Conservation (phyloP, 2,113 vertebrate species). For the Illadopsis cleaveri region DNA sequence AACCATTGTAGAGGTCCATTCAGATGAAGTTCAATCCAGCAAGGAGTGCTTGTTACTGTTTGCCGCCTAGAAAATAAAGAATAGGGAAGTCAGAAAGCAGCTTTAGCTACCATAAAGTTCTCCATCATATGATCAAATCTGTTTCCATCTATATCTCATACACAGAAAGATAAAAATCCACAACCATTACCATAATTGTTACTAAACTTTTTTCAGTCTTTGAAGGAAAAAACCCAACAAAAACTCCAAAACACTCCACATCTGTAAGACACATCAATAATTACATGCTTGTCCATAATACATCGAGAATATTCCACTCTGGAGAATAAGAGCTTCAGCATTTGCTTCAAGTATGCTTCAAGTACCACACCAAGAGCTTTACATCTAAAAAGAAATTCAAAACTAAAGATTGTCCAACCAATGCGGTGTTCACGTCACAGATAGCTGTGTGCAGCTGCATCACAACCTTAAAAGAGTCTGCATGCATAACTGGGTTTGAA, state of each 20-base stretch:
- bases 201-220: not conserved
- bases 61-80: constrained; percentile 81
- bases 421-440: not conserved
- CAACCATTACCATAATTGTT: not conserved
- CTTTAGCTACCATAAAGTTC: not conserved
- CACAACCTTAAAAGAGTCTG: not conserved
- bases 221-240: not conserved
- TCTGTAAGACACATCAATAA: not conserved
- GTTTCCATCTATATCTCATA: not conserved
- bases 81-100: not conserved
- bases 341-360: not conserved
- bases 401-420: not conserved
- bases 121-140: not conserved
- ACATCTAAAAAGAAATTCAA: not conserved
- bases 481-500: not conserved
- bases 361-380: not conserved
- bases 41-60: constrained; percentile 97
- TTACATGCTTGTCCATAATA: not conserved
- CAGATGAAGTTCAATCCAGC: constrained; percentile 98
- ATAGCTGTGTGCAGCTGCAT: not conserved
- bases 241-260: not conserved
- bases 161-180: not conserved
- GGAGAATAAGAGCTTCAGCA: not conserved
- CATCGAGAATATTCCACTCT: not conserved
- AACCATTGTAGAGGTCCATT: constrained; percentile 97